phyloP scores from a whole-genome alignment of 2,113 vertebrate species.

The Herpetotheres cachinnans region DNA sequence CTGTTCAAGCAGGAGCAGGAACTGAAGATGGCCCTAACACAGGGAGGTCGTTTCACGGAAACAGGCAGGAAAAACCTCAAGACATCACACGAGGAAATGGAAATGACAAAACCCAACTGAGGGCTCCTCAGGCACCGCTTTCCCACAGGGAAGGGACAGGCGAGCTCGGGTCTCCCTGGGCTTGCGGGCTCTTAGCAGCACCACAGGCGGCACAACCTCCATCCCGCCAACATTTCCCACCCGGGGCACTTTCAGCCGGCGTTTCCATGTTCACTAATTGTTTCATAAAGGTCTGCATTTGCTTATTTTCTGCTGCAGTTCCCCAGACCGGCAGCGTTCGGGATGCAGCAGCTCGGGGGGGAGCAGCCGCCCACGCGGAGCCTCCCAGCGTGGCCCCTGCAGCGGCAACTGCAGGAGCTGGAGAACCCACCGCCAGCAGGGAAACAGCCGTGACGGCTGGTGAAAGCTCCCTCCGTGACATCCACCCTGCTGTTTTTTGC shows the following conservation, averaged over 20 bases:
- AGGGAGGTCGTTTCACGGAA: neutral
- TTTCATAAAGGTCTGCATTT: neutral
- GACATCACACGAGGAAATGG: neutral
- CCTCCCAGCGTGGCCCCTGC: neutral
- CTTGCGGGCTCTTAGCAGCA: neutral
- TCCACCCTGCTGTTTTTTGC: neutral
- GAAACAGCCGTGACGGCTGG: fast-evolving
- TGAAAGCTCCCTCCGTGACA: fast-evolving
- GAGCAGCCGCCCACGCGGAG: fast-evolving
- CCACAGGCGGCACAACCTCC: neutral
- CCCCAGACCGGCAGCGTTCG: fast-evolving
- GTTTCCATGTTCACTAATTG: neutral
- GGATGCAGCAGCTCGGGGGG: neutral
- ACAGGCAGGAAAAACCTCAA: neutral
- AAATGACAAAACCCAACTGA: neutral
- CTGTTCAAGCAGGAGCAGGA: neutral
- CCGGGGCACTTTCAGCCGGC: fast-evolving
- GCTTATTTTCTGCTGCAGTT: neutral
- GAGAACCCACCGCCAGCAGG: fast-evolving
- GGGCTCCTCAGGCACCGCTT: neutral
- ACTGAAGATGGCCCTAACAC: neutral
- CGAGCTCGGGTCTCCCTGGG: neutral
- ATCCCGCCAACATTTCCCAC: neutral
- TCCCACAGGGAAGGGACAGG: neutral
- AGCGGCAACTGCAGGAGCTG: neutral